Evolutionary conservation across 92 coral and sea anemone species (phyloP), one percentile per base, ranked within the genome.

Genomic region (Nematostella vectensis): DNA sequence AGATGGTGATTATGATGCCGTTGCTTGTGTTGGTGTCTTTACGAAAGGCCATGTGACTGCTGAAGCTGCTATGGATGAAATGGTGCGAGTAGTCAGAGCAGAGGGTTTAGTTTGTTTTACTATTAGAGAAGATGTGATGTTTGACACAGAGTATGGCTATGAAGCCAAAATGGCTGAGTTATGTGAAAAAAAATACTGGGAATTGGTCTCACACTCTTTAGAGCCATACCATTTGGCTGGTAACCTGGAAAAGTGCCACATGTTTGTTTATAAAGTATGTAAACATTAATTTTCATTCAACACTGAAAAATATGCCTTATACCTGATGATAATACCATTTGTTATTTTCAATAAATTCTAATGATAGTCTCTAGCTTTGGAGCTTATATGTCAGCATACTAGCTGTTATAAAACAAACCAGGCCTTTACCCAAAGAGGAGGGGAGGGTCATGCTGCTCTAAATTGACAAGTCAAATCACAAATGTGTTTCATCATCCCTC

Each of bases 51-150:
- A 93, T 55, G 81, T 86, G 29, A 78, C 80, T 48, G 88, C 88
- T n/a, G 89, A 93, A 27, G 95, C 87, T 8, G 87, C 87, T 4
- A 67, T 91, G 80, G 95, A 89, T 51, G 97, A 89, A 66, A 87
- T 89, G 70, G 89, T 88, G 1, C 68, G 94, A 63, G 87, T 85
- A 11, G 97, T 89, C 21, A 78, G 63, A 52, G 77, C 89, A 11
- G 84, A 94, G 29, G 97, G 97, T 4, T 48, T 89, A 63, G 67
- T 83, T 24, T 85, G 97, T 65, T 85, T 89, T 52, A 69, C 97
- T 19, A 81, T 89, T 45, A 73, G 91, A 42, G 91, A 85, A 33
- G 87, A 83, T 47, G 83, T 85, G 36, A 50, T 80, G 58, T 58
- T 69, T 28, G 81, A 85, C 22, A 54, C 58, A 29, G 76, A 73